These are phyloP conservation scores for Aurelia aurita complex sp. Pacific DNA, from an alignment of 30 jellyfish, hydroid and myxozoan species.

Conservation along the genomic window DNA sequence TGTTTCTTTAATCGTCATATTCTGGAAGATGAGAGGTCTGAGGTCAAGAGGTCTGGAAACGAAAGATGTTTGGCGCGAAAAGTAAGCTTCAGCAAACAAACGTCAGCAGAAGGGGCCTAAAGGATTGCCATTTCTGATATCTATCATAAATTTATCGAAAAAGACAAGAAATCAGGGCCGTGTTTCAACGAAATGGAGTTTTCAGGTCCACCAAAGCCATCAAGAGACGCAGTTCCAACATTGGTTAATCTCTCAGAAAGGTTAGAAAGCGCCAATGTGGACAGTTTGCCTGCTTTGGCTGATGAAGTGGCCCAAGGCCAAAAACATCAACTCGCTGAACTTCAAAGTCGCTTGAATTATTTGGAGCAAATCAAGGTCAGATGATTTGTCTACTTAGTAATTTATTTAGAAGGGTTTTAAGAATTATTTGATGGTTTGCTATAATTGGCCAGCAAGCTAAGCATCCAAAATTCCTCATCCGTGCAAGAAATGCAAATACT, in stretches of 20 bases:
- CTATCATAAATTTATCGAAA: neutral
- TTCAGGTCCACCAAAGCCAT: constrained; percentile 62
- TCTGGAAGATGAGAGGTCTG: too few relatives aligned
- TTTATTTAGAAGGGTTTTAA: too few relatives aligned
- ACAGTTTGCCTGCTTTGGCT: constrained; percentile 77
- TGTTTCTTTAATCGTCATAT: too few relatives aligned
- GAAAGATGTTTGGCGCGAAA: too few relatives aligned
- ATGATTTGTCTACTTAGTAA: too few relatives aligned
- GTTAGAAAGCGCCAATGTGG: constrained; percentile 32
- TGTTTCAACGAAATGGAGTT: constrained; percentile 22
- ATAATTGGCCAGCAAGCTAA: too few relatives aligned
- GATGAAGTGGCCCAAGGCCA: constrained; percentile 78
- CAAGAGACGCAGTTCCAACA: constrained; percentile 49
- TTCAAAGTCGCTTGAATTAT: constrained; percentile 28
- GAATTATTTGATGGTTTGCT: too few relatives aligned
- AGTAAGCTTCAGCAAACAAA: too few relatives aligned
- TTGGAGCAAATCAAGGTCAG: constrained; percentile 55
- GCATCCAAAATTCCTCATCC: too few relatives aligned
- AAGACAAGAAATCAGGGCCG: neutral
- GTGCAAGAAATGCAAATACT: too few relatives aligned
- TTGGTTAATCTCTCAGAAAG: constrained; percentile 62
- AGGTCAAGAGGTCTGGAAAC: too few relatives aligned
- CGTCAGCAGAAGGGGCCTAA: too few relatives aligned
- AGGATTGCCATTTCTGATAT: neutral
- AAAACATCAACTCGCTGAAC: constrained; percentile 67